Base-by-base conservation (phyloP, 2,797 vertebrate genomes). In the Acanthis flammea region DNA sequence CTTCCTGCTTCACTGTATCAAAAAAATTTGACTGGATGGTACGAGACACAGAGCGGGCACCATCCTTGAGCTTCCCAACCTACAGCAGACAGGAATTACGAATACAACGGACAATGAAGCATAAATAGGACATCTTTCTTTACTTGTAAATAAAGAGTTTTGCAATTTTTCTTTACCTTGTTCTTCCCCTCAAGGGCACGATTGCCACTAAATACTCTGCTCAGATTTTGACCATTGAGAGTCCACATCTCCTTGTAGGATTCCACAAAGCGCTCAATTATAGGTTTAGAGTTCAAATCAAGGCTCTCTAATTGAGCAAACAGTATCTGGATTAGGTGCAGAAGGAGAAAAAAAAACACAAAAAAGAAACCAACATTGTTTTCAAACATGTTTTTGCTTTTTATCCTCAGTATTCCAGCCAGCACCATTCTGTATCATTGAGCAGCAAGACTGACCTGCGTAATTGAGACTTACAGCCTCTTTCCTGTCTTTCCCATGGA, bases 21-120 rank as follows among this genome's bases (percentile, higher is more conserved):
- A 97, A 97, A 90, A 98, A 98, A 95, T 97, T 98, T 83, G 98
- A 98, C 90, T 98, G 98, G 88, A 98, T 98, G 12, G 97, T 98
- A 67, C 98, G 97, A 61, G 98, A 98, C 47, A 98, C 92, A 44
- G 98, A 98, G 9, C 98, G 97, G 39, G 98, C 98, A 12, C 98
- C 97, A 14, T 98, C 98, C 86, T 98, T 98, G 63, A 98, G 94
- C 55, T 98, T 98, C 51, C 98, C 98, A 68, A 98, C 98, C 98
- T 98, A 85, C 50, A 80, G 19, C 25, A 62, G 22, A 88, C 45
- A 57, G 68, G 57, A 41, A 54, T 18, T 11, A 83, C 33, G 14
- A 96, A 61, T 19, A 30, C 35, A 83, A 58, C 51, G 71, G 44
- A 62, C 41, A 45, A 33, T n/a, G 30, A 48, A 47, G 11, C 72